Evolutionary conservation across 2,888 invertebrate species (phyloP), one percentile per base, ranked within the genome.

Genomic region (Caenorhabditis japonica): DNA sequence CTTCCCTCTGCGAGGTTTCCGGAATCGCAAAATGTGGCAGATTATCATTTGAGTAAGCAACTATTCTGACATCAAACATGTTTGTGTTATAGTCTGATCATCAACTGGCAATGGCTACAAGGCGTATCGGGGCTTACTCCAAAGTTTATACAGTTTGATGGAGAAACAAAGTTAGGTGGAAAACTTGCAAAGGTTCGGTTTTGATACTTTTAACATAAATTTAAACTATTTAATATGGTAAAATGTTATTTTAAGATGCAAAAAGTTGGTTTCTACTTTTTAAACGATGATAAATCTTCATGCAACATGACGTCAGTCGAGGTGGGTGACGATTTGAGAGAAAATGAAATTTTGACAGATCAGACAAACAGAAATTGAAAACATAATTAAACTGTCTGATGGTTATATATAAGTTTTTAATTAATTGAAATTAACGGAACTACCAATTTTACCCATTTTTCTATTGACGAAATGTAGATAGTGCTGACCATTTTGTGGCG

Each of bases 31-130:
- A 71, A 13, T 78, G 78, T 43, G 76, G 73, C 30, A 53, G 69
- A 53, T 53, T 80, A 44, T 73, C 80, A 8, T 78, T 80, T 39
- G 68, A 76, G 80, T 80, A 49, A 19, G 33, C 15, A 38, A 17
- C 38, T 21, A 23, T 5, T 15, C 47, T 25, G n/a, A 39, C 39
- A 46, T n/a, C 17, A 58, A 62, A 10, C 7, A 25, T 8, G 4
- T 1, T 25, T 52, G 43, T 17, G 12, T 62, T 82, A 53, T 61
- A 85, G 84, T 39, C 23, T 79, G 19, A 82, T 85, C 21, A 81
- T 85, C 4, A 85, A 85, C 47, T 85, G 85, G 85, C 83, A 84
- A 44, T 85, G 85, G 85, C 60, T 85, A 8, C 75, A 77, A 13
- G 44, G 79, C 2, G 43, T 46, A 4, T 36, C 60, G 2, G 60